These are phyloP conservation scores for Diaprepes abbreviatus DNA, from an alignment of 2,888 invertebrate genomes.

Conservation along the genomic window DNA sequence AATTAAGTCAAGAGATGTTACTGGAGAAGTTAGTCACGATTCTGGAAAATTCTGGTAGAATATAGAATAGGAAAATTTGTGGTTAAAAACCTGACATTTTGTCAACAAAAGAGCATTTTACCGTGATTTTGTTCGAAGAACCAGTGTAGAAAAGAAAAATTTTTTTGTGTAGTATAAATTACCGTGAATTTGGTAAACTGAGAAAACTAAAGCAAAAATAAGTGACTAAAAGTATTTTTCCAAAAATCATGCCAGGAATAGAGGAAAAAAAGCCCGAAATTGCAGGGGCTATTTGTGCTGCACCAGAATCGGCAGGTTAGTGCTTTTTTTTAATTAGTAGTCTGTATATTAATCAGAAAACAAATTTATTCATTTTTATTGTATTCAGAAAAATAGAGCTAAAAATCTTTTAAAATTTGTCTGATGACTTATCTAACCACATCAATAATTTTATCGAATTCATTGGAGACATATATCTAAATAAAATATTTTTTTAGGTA, in stretches of 20 bases:
- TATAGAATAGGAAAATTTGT: neutral
- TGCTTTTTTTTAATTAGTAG: too few species aligned
- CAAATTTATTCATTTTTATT: too few species aligned
- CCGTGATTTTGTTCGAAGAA: neutral
- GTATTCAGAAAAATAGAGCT: too few species aligned
- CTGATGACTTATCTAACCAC: too few species aligned
- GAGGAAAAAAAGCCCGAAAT: conserved; percentile 42
- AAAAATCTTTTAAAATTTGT: too few species aligned
- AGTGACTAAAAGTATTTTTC: neutral
- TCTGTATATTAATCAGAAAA: too few species aligned
- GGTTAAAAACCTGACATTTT: neutral
- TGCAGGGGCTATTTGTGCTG: conserved; percentile 43
- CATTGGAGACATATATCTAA: too few species aligned
- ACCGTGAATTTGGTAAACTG: too few species aligned
- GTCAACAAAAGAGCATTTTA: neutral
- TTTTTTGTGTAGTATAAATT: neutral
- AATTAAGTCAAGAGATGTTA: neutral
- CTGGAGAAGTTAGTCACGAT: neutral
- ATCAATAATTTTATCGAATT: too few species aligned
- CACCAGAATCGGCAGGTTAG: conserved; percentile 26
- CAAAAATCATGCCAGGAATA: conserved; percentile 37
- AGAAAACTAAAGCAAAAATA: too few species aligned
- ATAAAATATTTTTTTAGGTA: too few species aligned
- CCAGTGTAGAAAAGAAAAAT: neutral
- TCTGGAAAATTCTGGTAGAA: conserved; percentile 6